phyloP scores from a whole-genome alignment of 2,113 vertebrate species.

The Sminthopsis crassicaudata region DNA sequence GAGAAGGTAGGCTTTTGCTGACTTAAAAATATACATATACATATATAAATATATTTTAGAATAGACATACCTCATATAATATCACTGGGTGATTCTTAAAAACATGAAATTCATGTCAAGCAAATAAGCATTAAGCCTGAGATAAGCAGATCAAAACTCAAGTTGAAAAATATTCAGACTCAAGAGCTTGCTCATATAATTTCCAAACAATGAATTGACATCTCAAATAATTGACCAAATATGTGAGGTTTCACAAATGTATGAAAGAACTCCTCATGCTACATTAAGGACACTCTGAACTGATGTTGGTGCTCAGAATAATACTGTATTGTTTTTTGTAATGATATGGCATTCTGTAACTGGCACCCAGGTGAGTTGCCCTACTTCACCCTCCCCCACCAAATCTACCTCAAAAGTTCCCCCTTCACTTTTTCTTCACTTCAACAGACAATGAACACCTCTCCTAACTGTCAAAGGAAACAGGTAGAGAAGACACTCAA shows the following conservation, averaged over 20 bases:
- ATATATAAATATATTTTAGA: not conserved
- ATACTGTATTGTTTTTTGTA: not conserved
- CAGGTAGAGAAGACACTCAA: not conserved
- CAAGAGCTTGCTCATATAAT: not conserved
- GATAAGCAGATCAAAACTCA: not conserved
- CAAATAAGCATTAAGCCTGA: not conserved
- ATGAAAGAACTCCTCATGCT: not conserved
- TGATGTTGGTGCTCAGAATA: not conserved
- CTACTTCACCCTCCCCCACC: not conserved
- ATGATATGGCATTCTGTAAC: not conserved
- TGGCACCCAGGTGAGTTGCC: not conserved
- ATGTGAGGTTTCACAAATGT: not conserved
- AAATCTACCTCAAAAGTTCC: not conserved
- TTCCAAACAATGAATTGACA: not conserved
- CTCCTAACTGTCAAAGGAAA: not conserved
- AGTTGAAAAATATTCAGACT: not conserved
- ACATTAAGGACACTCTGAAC: not conserved
- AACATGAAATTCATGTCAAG: not conserved
- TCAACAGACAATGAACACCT: not conserved
- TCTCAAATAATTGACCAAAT: not conserved
- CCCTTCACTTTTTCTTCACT: not conserved
- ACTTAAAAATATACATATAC: not conserved
- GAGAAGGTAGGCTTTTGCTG: not conserved
- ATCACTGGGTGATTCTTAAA: not conserved
- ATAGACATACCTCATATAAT: not conserved